Evolutionary conservation across 37 sponge, comb jelly and placozoan species (phyloP).

Genomic region (Sycon ciliatum): DNA sequence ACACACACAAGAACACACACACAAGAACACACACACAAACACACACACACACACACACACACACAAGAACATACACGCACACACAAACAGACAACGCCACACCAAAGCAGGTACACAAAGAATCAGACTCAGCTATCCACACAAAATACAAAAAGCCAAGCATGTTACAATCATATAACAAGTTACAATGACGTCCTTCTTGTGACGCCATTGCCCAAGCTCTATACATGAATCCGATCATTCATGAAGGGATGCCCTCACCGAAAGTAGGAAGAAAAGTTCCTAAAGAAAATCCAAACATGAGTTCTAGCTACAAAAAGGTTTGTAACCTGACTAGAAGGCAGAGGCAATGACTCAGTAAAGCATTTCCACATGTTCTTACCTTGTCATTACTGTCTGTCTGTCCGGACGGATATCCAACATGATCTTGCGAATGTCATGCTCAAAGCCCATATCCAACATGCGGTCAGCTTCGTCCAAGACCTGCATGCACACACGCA

Average conservation of each 20-base stretch:
- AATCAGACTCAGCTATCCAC: no score
- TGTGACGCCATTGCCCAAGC: no score
- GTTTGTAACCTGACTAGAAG: no score
- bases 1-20: not conserved
- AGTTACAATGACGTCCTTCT: no score
- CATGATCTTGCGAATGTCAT: conserved; percentile 83
- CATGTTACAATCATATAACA: not conserved
- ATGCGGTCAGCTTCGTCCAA: conserved; percentile 96
- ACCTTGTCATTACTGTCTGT: conserved; percentile 97
- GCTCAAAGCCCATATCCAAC: conserved; percentile 99
- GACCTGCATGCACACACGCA: conserved; percentile 35
- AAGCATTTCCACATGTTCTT: not conserved
- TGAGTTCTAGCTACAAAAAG: no score
- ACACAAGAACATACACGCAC: no score
- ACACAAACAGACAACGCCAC: no score
- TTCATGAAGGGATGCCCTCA: not conserved
- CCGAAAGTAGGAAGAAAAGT: not conserved
- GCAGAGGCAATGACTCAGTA: not conserved
- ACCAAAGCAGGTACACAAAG: no score
- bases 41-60: no score
- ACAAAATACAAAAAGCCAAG: no score
- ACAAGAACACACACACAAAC: not conserved
- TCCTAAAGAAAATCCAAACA: no score
- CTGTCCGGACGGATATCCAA: conserved; percentile 89
- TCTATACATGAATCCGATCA: no score